Evolutionary conservation across 2,797 vertebrate species (phyloP).

Genomic region (Pygocentrus nattereri): DNA sequence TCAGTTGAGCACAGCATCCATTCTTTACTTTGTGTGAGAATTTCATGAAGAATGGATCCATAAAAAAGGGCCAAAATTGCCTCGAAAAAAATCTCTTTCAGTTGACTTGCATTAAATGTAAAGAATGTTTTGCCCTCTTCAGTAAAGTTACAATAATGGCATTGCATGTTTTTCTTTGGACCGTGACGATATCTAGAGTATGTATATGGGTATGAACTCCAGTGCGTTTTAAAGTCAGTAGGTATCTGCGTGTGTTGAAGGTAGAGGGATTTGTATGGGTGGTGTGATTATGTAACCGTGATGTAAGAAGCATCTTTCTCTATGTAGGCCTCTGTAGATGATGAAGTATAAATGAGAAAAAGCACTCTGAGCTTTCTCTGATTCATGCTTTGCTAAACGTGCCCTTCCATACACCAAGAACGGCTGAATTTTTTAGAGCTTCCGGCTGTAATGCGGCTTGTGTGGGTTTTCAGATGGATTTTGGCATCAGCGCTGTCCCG

Average conservation of each 20-base stretch:
- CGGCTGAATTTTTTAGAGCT: background rate
- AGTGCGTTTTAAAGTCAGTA: too few species aligned
- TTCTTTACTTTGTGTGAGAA: too few species aligned
- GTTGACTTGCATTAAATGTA: too few species aligned
- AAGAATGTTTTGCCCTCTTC: too few species aligned
- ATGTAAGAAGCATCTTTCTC: background rate
- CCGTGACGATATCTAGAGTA: too few species aligned
- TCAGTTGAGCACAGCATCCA: too few species aligned
- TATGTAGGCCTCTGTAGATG: background rate
- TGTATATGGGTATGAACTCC: too few species aligned
- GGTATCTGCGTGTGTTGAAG: background rate
- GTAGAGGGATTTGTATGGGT: background rate
- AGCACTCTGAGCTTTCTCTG: background rate
- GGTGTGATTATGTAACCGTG: slow-evolving; percentile 33
- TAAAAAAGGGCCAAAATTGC: too few species aligned
- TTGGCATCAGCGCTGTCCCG: background rate
- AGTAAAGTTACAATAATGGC: too few species aligned
- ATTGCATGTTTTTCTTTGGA: too few species aligned
- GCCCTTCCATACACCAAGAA: background rate
- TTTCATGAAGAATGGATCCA: too few species aligned
- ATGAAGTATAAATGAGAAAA: slow-evolving; percentile 19
- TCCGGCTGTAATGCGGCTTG: background rate
- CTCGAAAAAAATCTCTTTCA: too few species aligned
- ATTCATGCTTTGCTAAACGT: background rate
- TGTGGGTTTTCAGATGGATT: background rate